phyloP scores from a whole-genome alignment of 2,113 vertebrate genomes.

The Calidris pugnax region DNA sequence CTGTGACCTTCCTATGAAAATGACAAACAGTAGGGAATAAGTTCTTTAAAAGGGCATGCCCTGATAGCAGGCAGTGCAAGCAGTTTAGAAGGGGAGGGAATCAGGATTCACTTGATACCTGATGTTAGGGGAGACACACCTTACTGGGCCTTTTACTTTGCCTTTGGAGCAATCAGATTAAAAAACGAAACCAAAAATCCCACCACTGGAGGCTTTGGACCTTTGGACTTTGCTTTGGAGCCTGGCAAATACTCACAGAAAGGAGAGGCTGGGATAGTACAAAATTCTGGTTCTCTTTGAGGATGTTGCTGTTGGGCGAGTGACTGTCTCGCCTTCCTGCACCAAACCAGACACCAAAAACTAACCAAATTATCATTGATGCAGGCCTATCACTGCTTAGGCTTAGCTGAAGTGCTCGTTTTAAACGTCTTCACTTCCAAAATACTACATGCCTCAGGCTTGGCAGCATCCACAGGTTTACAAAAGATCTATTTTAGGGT shows the following conservation, averaged over 20 bases:
- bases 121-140: neutral
- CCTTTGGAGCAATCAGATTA: neutral
- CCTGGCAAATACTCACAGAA: neutral
- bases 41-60: neutral
- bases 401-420: neutral
- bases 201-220: neutral
- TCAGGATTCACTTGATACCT: neutral
- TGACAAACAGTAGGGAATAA: neutral
- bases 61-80: neutral
- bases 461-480: neutral
- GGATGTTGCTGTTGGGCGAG: neutral
- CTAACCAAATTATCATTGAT: neutral
- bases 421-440: neutral
- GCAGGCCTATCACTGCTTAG: neutral
- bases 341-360: neutral
- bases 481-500: neutral
- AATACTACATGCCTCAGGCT: neutral
- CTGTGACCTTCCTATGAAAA: neutral
- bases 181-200: neutral
- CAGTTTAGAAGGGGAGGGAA: neutral
- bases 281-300: neutral
- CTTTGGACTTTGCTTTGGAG: neutral
- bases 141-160: neutral
- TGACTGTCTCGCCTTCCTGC: fast-evolving
- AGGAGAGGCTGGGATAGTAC: neutral